Conservation (phyloP, 2,113 vertebrate species). For the Perca schrenkii region DNA sequence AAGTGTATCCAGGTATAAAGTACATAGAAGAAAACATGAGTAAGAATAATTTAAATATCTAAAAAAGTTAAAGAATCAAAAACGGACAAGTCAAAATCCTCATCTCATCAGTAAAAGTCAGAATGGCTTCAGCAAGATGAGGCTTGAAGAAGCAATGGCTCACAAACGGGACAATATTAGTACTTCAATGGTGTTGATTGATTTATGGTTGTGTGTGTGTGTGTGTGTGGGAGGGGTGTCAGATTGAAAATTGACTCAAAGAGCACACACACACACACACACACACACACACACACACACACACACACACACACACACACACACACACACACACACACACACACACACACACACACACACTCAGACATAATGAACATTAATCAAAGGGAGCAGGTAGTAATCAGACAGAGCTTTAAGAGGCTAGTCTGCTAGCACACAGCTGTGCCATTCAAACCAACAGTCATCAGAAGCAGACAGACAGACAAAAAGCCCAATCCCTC, state of each 20-base stretch:
- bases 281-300: constrained; percentile 1
- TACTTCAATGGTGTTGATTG: constrained; percentile 78
- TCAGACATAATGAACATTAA: constrained; percentile 66
- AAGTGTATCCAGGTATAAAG: not conserved
- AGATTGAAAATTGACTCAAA: constrained; percentile 53
- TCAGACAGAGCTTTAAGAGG: constrained; percentile 67
- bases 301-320: constrained; percentile 28
- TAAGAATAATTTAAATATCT: constrained; percentile 28
- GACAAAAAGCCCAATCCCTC: constrained; percentile 54
- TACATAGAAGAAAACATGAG: constrained; percentile 8
- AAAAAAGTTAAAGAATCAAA: constrained; percentile 27
- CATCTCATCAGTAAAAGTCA: constrained; percentile 48
- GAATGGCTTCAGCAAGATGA: constrained; percentile 61
- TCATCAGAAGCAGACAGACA: constrained; percentile 41
- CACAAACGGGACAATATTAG: constrained; percentile 66
- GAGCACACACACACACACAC: not conserved
- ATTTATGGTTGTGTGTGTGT: constrained; percentile 51
- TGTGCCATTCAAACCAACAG: constrained; percentile 68
- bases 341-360: constrained; percentile 27
- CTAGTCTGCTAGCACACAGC: constrained; percentile 63
- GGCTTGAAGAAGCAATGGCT: constrained; percentile 62
- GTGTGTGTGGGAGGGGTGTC: constrained; percentile 12
- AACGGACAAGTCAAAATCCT: constrained; percentile 56
- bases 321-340: not conserved
- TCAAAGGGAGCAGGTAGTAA: constrained; percentile 76